phyloP scores from a whole-genome alignment of 2,888 invertebrate species.

The Glyphotaelius pellucidus region DNA sequence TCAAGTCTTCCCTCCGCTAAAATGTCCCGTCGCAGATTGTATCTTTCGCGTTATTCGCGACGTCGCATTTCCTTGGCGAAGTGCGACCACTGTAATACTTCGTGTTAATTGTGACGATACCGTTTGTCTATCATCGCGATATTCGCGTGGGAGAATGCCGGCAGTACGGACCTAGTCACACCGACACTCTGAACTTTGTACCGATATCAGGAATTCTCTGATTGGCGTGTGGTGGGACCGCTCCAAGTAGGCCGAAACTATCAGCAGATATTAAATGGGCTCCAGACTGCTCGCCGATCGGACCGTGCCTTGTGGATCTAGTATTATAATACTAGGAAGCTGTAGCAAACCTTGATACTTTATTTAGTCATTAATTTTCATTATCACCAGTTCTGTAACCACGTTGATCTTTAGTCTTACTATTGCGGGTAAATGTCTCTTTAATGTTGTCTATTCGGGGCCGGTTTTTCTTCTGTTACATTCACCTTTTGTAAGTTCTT shows the following conservation, averaged over 20 bases:
- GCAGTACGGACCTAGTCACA: slow-evolving; percentile 2
- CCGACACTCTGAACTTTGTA: slow-evolving; percentile 41
- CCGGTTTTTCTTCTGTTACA: too few relatives aligned
- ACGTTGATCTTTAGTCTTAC: not conserved
- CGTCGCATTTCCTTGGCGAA: not conserved
- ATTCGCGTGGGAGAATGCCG: slow-evolving; percentile 43
- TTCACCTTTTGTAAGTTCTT: too few relatives aligned
- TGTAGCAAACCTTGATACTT: not conserved
- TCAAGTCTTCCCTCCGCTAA: not conserved
- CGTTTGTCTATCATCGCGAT: slow-evolving; percentile 10
- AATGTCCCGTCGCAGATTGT: not conserved
- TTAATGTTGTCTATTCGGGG: too few relatives aligned
- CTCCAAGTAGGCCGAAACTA: slow-evolving; percentile 43
- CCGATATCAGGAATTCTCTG: slow-evolving; percentile 27
- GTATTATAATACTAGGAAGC: not conserved
- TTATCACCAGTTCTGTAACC: not conserved
- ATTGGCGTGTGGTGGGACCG: slow-evolving; percentile 36
- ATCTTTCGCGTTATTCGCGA: not conserved
- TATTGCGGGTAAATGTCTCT: too few relatives aligned
- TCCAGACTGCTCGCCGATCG: slow-evolving; percentile 33
- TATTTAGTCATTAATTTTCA: not conserved
- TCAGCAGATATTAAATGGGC: slow-evolving; percentile 42
- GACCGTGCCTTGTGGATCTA: slow-evolving; percentile 20
- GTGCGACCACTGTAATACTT: slow-evolving; percentile 7
- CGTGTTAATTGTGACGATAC: slow-evolving; percentile 19